Base-by-base conservation (phyloP, 2,888 invertebrate species). In the Hirtodrosophila histrioides region DNA sequence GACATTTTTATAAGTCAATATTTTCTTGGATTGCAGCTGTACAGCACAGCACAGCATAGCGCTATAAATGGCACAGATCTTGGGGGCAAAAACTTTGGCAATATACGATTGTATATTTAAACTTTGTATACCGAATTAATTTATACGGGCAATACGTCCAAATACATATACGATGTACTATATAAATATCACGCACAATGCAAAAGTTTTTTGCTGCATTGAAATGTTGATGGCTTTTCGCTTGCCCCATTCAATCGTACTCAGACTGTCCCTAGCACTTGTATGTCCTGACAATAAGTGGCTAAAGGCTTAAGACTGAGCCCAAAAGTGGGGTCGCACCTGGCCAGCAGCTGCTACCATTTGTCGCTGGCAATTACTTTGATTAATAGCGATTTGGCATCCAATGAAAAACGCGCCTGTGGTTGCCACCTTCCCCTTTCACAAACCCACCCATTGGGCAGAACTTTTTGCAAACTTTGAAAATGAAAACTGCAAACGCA, bases 1-100 rank as follows among this genome's bases (percentile, higher is more conserved):
- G 84, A 83, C 88, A 77, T 84, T 84, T 86, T 84, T 84, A 84
- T 88, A 84, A 86, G 86, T 77, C 88, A 86, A 86, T 84, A 79
- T 85, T 72, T 86, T 69, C 61, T 49, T 36, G 35, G 58, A 58
- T 76, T 63, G 74, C 75, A 77, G 45, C 60, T 36, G 43, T 49
- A 33, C 17, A 17, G 17, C 17, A 17, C 17, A 17, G 17, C 17
- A 17, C n/a, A n/a, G n/a, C n/a, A n/a, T n/a, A n/a, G n/a, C n/a
- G n/a, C 9, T 45, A 44, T 23, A 39, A 53, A 50, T 27, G 29
- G 39, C 51, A 58, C 56, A 44, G 49, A 45, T 50, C 31, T 37
- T 58, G 37, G 41, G 36, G 29, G 49, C 40, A 27, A 43, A 75
- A 73, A 75, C 76, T 73, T 73, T 74, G 33, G 8, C 70, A 53